Evolutionary conservation across 2,888 invertebrate species (phyloP).

Genomic region (Melinaea menophilus): DNA sequence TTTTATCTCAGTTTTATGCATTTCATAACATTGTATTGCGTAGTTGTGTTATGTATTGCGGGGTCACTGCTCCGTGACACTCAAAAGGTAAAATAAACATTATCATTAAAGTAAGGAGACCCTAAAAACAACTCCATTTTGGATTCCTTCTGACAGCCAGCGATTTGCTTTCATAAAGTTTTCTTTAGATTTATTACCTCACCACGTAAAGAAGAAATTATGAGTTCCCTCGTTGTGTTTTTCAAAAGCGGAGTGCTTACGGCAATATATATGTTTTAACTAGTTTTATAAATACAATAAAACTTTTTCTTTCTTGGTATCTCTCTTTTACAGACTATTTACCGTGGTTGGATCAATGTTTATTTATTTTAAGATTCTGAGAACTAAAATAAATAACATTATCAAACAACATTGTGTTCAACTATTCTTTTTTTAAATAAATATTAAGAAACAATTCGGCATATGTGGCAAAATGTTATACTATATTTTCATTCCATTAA

Average conservation of each 20-base stretch:
- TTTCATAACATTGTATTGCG: too few species aligned
- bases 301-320: neutral
- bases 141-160: slow-evolving; percentile 21
- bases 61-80: neutral
- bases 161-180: slow-evolving; percentile 17
- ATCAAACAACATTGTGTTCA: too few species aligned
- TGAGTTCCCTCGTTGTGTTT: neutral
- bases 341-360: neutral
- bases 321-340: neutral
- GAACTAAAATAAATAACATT: too few species aligned
- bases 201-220: slow-evolving; percentile 6
- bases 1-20: too few species aligned
- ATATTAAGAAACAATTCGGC: too few species aligned
- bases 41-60: too few species aligned
- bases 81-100: neutral
- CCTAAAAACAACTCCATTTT: slow-evolving; percentile 17
- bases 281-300: neutral
- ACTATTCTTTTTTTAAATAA: too few species aligned
- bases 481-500: too few species aligned
- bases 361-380: neutral
- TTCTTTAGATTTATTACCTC: slow-evolving; percentile 20
- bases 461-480: too few species aligned
- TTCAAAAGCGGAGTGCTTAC: neutral
- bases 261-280: slow-evolving; percentile 1
- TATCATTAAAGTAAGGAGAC: slow-evolving; percentile 7